Evolutionary conservation across 2,888 invertebrate species (phyloP), one percentile per base, ranked within the genome.

Genomic region (Eilema depressum): DNA sequence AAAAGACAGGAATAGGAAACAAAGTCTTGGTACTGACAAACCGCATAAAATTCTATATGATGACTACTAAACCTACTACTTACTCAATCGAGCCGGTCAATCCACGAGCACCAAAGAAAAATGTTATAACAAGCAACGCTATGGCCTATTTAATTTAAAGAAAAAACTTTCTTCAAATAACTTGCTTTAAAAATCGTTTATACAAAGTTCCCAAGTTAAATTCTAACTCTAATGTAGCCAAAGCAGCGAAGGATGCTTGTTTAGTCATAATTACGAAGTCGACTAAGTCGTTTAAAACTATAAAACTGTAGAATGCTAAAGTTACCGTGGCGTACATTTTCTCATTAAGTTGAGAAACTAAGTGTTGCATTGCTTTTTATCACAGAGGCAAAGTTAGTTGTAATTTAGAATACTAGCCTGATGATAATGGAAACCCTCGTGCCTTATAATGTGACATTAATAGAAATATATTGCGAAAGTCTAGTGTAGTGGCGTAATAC

Each of bases 281-380:
- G 71, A 80, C 76, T 80, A 79, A 82, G 82, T 82, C 82, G 87
- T 91, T 90, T 88, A 86, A 88, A 91, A 91, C 90, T 89, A 89
- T 87, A 87, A 89, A 88, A 88, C 82, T 85, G 83, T 85, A 76
- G 76, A 86, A 87, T 85, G 86, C 82, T 77, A 81, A 85, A 88
- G 85, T 86, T 84, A 76, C 83, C 79, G 72, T 73, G 80, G 83
- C 87, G 86, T 89, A 91, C 90, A 92, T 91, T 91, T 93, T 91
- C 92, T 93, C 93, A 92, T 93, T 93, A 92, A 86, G 83, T 84
- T 77, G 74, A 71, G 81, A 80, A 87, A 87, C 85, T 86, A 80
- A 83, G 81, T 80, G 79, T 78, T 74, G 74, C 71, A 73, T 83
- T 75, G 83, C 80, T 85, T 85, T 86, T 87, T 86, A 86, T 81